Percentiles rank a stretch among this genome's conserved stretches.
phyloP scores from a whole-genome alignment of 2,797 vertebrate genomes.

The Epinephelus malabaricus region DNA sequence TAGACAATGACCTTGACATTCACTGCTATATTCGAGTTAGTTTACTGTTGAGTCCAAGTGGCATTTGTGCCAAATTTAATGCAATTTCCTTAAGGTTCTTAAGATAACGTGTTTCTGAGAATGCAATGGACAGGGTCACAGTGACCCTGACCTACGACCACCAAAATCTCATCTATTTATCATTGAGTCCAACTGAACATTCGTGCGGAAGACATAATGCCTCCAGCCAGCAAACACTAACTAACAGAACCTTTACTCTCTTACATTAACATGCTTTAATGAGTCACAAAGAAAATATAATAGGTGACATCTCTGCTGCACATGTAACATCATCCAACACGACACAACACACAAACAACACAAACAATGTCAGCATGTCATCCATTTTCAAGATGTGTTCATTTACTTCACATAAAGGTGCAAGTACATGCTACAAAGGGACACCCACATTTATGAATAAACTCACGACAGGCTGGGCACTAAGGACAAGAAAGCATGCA shows the following conservation, averaged over 20 bases:
- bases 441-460: conserved; percentile 52
- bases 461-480: conserved; percentile 28
- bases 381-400: conserved; percentile 61
- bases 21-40: too few species aligned
- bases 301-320: background rate
- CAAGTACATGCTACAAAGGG: conserved; percentile 31
- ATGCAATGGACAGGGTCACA: too few species aligned
- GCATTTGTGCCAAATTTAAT: too few species aligned
- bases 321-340: background rate
- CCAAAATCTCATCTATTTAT: too few species aligned
- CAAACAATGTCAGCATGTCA: conserved; percentile 53
- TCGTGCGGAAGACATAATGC: too few species aligned
- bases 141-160: too few species aligned
- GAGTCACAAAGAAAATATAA: background rate
- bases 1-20: too few species aligned
- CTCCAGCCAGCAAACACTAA: too few species aligned
- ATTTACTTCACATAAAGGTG: conserved; percentile 43
- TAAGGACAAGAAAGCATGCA: background rate
- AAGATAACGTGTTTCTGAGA: too few species aligned
- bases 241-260: background rate
- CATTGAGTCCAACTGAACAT: too few species aligned
- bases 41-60: too few species aligned
- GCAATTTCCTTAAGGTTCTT: too few species aligned
- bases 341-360: background rate
- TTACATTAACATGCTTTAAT: background rate